Conservation (phyloP, 2,888 invertebrate species). For the Diplazon laetatorius region DNA sequence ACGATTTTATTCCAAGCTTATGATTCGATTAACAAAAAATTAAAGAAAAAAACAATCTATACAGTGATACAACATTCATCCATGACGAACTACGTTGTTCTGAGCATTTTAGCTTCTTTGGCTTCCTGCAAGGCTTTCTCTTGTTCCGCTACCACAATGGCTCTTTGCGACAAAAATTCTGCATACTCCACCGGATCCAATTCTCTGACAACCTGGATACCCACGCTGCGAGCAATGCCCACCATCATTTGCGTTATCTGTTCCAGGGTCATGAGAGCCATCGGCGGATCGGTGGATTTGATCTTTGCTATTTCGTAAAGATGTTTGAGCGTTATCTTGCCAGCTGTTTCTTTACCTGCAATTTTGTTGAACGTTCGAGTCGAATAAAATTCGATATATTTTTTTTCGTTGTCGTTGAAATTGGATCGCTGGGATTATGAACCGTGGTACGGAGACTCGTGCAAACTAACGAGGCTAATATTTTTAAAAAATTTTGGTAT, state of each 20-base stretch:
- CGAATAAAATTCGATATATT: not conserved
- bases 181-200: slow-evolving; percentile 92
- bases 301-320: slow-evolving; percentile 98
- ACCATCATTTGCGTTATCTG: slow-evolving; percentile 92
- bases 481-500: too few relatives aligned
- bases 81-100: slow-evolving; percentile 86
- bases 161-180: slow-evolving; percentile 91
- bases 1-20: slow-evolving; percentile 2
- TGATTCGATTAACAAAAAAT: too few relatives aligned
- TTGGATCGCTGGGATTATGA: too few relatives aligned
- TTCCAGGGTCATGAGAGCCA: slow-evolving; percentile 86
- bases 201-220: slow-evolving; percentile 92
- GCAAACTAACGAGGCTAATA: too few relatives aligned
- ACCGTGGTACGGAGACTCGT: too few relatives aligned
- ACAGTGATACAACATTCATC: too few relatives aligned
- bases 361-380: slow-evolving; percentile 42
- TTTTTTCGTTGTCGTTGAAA: too few relatives aligned
- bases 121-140: slow-evolving; percentile 90
- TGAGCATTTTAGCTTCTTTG: slow-evolving; percentile 95
- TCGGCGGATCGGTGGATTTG: slow-evolving; percentile 93
- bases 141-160: slow-evolving; percentile 88
- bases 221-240: slow-evolving; percentile 90
- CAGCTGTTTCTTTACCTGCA: slow-evolving; percentile 90
- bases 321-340: slow-evolving; percentile 96
- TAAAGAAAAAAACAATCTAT: slow-evolving; percentile 41